Evolutionary conservation across 2,888 invertebrate species (phyloP).

Genomic region (Tinea semifulvella): DNA sequence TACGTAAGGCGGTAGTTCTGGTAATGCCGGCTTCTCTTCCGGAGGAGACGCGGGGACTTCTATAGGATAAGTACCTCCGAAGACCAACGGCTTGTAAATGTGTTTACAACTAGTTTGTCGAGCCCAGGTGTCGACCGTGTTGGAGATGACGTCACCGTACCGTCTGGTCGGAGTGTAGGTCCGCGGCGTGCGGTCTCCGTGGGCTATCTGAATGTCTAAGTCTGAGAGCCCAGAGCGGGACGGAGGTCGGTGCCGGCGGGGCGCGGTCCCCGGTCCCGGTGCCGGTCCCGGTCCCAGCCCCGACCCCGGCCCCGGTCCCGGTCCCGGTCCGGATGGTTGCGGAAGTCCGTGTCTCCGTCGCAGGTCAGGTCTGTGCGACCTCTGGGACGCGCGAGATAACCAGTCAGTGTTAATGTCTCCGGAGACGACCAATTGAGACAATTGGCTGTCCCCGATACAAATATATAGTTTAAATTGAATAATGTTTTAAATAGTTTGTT

Average conservation of each 20-base stretch:
- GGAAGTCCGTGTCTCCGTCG: too few relatives aligned
- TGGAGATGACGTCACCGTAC: constrained; percentile 50
- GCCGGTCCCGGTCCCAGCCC: constrained; percentile 13
- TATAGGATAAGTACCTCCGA: constrained; percentile 88
- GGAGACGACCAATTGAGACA: too few relatives aligned
- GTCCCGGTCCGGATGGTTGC: not conserved
- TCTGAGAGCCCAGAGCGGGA: too few relatives aligned
- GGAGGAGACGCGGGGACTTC: constrained; percentile 69
- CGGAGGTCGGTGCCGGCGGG: constrained; percentile 18
- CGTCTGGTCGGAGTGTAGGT: constrained; percentile 49
- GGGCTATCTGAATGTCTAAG: constrained; percentile 34
- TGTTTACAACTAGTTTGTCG: too few relatives aligned
- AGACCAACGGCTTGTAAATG: constrained; percentile 73
- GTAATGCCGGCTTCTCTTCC: too few relatives aligned
- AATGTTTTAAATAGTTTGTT: too few relatives aligned
- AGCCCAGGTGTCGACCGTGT: constrained; percentile 72
- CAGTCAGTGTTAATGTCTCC: constrained; percentile 6
- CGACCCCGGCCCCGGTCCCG: not conserved
- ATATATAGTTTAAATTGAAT: too few relatives aligned
- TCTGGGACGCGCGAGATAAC: constrained; percentile 1
- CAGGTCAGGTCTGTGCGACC: too few relatives aligned
- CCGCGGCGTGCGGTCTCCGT: constrained; percentile 24
- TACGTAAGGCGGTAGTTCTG: not conserved
- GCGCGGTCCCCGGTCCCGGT: constrained; percentile 20
- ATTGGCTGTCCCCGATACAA: too few relatives aligned